These are phyloP conservation scores for Liodrosophila aerea DNA, from an alignment of 2,888 invertebrate species.

Conservation along the genomic window DNA sequence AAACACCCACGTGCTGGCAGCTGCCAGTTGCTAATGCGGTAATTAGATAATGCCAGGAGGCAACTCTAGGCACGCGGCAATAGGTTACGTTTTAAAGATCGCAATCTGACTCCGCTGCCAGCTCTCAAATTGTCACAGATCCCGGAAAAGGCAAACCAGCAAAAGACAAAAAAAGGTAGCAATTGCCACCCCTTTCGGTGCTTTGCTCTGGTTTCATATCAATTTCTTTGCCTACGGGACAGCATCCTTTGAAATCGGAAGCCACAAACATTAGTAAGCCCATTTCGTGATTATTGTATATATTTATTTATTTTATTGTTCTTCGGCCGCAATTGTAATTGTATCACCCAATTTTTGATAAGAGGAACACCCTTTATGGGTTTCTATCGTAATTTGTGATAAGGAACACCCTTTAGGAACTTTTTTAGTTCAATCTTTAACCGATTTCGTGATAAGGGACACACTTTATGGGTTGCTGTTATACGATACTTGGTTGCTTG, in stretches of 20 bases:
- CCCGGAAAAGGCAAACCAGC: constrained; percentile 10
- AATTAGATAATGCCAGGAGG: constrained; percentile 68
- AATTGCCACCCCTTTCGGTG: constrained; percentile 59
- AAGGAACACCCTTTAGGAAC: too few relatives aligned
- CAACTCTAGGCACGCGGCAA: constrained; percentile 61
- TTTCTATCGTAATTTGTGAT: neutral
- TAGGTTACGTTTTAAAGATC: constrained; percentile 60
- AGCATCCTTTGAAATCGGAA: constrained; percentile 72
- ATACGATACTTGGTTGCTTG: too few relatives aligned
- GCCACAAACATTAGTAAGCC: constrained; percentile 65
- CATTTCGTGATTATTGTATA: constrained; percentile 43
- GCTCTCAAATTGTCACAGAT: constrained; percentile 55
- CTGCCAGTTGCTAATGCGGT: constrained; percentile 64
- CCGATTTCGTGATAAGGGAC: too few relatives aligned
- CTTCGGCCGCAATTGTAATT: constrained; percentile 65
- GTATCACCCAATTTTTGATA: constrained; percentile 67
- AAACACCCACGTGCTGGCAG: constrained; percentile 57
- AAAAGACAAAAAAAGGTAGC: constrained; percentile 21
- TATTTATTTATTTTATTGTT: constrained; percentile 44
- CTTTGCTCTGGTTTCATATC: constrained; percentile 46
- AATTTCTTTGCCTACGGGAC: constrained; percentile 59
- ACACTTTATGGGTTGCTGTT: too few relatives aligned
- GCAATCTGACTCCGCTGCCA: constrained; percentile 57
- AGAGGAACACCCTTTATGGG: too few relatives aligned
- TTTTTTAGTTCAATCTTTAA: too few relatives aligned